Evolutionary conservation across 2,797 vertebrate genomes (phyloP).

Genomic region (Falco berigora): DNA sequence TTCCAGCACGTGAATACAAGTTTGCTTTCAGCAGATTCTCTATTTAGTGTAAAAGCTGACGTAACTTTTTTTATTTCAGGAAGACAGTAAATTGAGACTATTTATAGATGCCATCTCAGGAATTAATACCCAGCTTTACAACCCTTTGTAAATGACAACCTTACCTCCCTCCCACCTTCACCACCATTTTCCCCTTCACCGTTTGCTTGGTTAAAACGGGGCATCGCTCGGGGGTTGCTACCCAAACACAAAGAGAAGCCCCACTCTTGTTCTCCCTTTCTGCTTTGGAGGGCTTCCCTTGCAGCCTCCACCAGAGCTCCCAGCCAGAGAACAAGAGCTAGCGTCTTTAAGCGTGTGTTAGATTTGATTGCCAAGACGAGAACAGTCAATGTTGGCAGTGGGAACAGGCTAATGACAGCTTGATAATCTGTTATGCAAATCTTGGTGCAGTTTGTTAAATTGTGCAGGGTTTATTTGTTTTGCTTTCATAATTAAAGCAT

Average conservation of each 20-base stretch:
- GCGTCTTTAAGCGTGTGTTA: neutral
- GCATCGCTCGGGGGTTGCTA: neutral
- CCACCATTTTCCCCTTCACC: neutral
- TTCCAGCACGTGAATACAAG: slow-evolving; percentile 42
- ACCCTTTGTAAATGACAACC: neutral
- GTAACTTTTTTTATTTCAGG: slow-evolving; percentile 30
- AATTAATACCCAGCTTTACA: neutral
- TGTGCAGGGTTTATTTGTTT: slow-evolving; percentile 49
- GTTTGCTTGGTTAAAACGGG: neutral
- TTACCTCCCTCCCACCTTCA: neutral
- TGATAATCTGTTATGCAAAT: neutral
- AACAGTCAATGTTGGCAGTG: neutral
- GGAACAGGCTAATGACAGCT: neutral
- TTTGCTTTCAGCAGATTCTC: slow-evolving; percentile 37
- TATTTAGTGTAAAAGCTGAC: slow-evolving; percentile 32
- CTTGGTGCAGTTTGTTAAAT: slow-evolving; percentile 35
- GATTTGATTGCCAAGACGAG: neutral
- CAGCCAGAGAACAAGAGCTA: neutral
- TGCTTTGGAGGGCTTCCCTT: neutral
- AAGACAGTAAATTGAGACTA: slow-evolving; percentile 59
- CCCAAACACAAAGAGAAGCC: neutral
- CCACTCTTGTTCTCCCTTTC: neutral
- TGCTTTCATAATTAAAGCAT: slow-evolving; percentile 47
- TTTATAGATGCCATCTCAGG: slow-evolving; percentile 27
- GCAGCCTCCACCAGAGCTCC: neutral